phyloP scores from a whole-genome alignment of 2,888 invertebrate genomes.

The Phoenoteleia sp. region DNA sequence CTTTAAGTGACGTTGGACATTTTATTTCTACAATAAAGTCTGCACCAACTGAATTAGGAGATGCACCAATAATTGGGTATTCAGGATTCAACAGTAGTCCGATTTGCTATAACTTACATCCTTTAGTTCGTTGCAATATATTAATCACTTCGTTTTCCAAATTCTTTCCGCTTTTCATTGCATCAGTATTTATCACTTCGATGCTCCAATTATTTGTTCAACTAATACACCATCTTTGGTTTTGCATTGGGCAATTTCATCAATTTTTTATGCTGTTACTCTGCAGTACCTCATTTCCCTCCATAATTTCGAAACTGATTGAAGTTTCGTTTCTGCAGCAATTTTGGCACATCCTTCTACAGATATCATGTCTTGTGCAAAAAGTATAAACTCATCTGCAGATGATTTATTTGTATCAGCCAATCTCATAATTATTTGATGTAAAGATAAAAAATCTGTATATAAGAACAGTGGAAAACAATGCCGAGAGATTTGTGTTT shows the following conservation, averaged over 20 bases:
- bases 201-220: constrained; percentile 36
- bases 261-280: constrained; percentile 45
- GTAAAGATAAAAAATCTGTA: constrained; percentile 24
- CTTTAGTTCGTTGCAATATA: background rate
- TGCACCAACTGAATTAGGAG: constrained; percentile 62
- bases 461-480: background rate
- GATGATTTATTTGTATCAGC: background rate
- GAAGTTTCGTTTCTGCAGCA: constrained; percentile 1
- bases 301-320: constrained; percentile 39
- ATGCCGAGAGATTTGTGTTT: constrained; percentile 28
- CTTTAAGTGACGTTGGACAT: constrained; percentile 50
- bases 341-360: constrained; percentile 11
- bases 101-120: background rate
- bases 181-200: constrained; percentile 1
- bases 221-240: constrained; percentile 29
- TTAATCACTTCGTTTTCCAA: constrained; percentile 41
- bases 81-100: constrained; percentile 50
- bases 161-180: constrained; percentile 45
- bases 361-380: constrained; percentile 18
- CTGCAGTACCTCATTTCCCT: constrained; percentile 36
- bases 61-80: constrained; percentile 64
- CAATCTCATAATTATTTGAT: constrained; percentile 20
- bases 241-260: constrained; percentile 47
- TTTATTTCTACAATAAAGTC: constrained; percentile 68
- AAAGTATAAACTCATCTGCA: constrained; percentile 21